Conservation (phyloP, 2,888 invertebrate species). For the Nomada goodeniana region DNA sequence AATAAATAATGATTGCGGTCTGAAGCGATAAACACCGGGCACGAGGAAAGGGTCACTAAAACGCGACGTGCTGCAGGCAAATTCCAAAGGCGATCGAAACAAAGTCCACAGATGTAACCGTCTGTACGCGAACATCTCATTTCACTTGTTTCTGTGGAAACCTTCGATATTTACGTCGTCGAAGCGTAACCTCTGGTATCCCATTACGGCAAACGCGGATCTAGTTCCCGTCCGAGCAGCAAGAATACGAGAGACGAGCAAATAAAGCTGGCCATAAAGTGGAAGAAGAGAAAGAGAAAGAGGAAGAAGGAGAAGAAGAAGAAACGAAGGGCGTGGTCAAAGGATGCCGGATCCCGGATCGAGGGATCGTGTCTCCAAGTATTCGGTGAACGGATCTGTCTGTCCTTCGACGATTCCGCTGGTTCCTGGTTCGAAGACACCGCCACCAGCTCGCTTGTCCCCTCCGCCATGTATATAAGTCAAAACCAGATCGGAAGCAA, state of each 20-base stretch:
- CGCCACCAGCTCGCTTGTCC: conserved; percentile 48
- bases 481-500: conserved; percentile 74
- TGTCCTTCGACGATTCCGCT: conserved; percentile 70
- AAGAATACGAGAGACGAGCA: conserved; percentile 9
- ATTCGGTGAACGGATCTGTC: conserved; percentile 67
- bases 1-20: no score
- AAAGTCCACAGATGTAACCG: not conserved
- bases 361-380: conserved; percentile 53
- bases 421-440: conserved; percentile 75
- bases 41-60: no score
- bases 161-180: not conserved
- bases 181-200: not conserved
- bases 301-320: conserved; percentile 33
- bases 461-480: conserved; percentile 75
- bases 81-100: not conserved
- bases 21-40: not conserved
- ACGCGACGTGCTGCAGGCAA: not conserved
- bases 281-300: not conserved
- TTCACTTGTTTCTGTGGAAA: not conserved
- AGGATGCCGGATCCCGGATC: conserved; percentile 65
- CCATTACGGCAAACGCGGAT: conserved; percentile 27
- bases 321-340: conserved; percentile 52
- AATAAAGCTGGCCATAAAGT: not conserved
- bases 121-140: not conserved
- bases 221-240: conserved; percentile 2